Evolutionary conservation across 2,888 invertebrate genomes (phyloP), one percentile per base, ranked within the genome.

Genomic region (Arge pagana): DNA sequence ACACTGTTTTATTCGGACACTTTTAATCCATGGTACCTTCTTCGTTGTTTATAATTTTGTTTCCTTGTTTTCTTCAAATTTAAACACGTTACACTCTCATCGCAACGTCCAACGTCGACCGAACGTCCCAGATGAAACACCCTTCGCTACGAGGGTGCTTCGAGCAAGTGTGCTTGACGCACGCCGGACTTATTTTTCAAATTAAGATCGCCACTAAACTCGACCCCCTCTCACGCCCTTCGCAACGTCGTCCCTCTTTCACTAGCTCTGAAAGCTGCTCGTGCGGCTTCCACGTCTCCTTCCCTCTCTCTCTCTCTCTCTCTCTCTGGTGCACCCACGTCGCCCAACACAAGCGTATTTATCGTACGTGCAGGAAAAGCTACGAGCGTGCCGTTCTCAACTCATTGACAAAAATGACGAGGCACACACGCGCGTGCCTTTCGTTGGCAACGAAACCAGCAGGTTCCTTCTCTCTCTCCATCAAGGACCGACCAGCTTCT

Each of bases 141-240:
- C 70, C 70, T 71, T 71, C 66, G 61, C 64, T 54, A 64, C 63
- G 71, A 72, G 71, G 66, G 71, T 71, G 71, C 74, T 74, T 74
- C 63, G 70, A 64, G 70, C 69, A 71, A 74, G 74, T 74, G 74
- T 68, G 67, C 72, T 72, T 70, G 69, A 68, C 66, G 64, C 67
- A 62, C 60, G 63, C 49, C 59, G 63, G 64, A 66, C 70, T 70
- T 70, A 68, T 67, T 71, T 70, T 69, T 68, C 68, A 67, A 69
- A 71, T 72, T 71, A 67, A 52, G 63, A 62, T 64, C 68, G 66
- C 65, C 70, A 66, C 62, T 65, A 62, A 48, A 58, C 55, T 52
- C 53, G 52, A 55, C 35, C 39, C 52, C 37, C 45, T 28, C 23
- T 39, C 36, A 49, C 39, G 45, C 50, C 50, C 50, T 51, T 54